Percentiles rank a stretch among this genome's conserved stretches.
These are phyloP conservation scores for Bilobella aurantiaca DNA, from an alignment of 1,140 invertebrate genomes.

Conservation along the genomic window DNA sequence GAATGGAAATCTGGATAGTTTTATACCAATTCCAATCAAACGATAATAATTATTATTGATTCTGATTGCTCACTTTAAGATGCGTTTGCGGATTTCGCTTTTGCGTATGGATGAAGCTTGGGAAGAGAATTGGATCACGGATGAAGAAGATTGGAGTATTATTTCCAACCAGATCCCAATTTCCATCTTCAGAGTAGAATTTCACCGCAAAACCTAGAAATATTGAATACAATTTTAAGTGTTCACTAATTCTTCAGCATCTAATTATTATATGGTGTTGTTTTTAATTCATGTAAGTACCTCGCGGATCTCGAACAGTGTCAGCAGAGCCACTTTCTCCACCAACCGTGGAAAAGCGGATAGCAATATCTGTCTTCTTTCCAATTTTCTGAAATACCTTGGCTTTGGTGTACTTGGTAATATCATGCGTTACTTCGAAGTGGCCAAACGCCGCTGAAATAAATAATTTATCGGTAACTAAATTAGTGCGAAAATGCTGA, in stretches of 20 bases:
- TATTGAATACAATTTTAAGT: conserved; percentile 81
- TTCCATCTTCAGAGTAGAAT: conserved; percentile 69
- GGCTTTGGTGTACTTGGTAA: conserved; percentile 71
- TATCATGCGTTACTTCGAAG: conserved; percentile 88
- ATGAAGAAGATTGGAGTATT: conserved; percentile 65
- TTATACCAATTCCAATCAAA: background rate
- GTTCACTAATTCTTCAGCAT: conserved; percentile 57
- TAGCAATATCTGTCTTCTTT: conserved; percentile 67
- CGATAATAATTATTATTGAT: background rate
- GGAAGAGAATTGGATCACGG: conserved; percentile 57
- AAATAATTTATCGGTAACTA: background rate
- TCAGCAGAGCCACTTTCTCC: conserved; percentile 84
- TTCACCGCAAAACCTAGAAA: conserved; percentile 88
- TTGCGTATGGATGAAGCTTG: conserved; percentile 51
- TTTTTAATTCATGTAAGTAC: conserved; percentile 37
- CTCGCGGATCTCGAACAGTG: conserved; percentile 81
- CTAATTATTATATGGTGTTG: background rate
- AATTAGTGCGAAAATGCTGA: too few relatives aligned
- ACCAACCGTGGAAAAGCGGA: conserved; percentile 75
- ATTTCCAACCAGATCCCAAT: conserved; percentile 63
- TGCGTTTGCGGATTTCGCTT: conserved; percentile 62
- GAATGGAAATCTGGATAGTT: background rate
- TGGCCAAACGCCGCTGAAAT: conserved; percentile 82
- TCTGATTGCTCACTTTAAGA: conserved; percentile 42
- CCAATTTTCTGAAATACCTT: conserved; percentile 70